Evolutionary conservation across 2,888 invertebrate genomes (phyloP).

Genomic region (Anodontia alba): DNA sequence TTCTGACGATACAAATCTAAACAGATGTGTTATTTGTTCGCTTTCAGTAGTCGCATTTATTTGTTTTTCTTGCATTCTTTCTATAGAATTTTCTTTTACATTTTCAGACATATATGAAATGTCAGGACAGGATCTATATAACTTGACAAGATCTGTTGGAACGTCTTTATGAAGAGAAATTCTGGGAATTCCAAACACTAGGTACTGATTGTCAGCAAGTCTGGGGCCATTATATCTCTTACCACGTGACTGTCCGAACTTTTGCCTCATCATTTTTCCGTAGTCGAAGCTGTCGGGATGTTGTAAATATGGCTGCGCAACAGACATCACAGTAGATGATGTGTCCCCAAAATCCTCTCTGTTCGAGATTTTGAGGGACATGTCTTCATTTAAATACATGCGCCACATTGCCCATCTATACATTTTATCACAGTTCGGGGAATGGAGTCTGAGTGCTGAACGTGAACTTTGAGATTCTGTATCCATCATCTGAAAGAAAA

Average conservation of each 20-base stretch:
- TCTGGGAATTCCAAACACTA: slow-evolving; percentile 51
- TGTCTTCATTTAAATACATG: slow-evolving; percentile 51
- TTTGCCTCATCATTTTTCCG: slow-evolving; percentile 37
- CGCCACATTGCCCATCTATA: slow-evolving; percentile 59
- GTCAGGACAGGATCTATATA: slow-evolving; percentile 32
- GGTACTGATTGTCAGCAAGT: slow-evolving; percentile 42
- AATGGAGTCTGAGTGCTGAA: slow-evolving; percentile 15
- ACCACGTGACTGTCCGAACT: not conserved
- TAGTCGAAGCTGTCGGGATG: slow-evolving; percentile 39
- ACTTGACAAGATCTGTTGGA: slow-evolving; percentile 25
- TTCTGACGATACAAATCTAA: slow-evolving; percentile 35
- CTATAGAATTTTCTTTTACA: not conserved
- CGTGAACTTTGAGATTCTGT: not conserved
- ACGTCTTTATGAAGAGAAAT: slow-evolving; percentile 29
- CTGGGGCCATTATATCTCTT: not conserved
- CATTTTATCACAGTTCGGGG: slow-evolving; percentile 39
- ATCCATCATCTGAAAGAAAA: not conserved
- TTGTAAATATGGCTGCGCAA: slow-evolving; percentile 35
- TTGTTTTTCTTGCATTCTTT: not conserved
- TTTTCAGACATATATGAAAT: not conserved
- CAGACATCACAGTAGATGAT: slow-evolving; percentile 12
- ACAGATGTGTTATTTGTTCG: slow-evolving; percentile 39
- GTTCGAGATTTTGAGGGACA: slow-evolving; percentile 35
- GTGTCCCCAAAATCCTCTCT: not conserved
- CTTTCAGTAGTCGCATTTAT: not conserved